Base-by-base conservation (phyloP, 2,113 vertebrate genomes). In the Brevimyrus niger region DNA sequence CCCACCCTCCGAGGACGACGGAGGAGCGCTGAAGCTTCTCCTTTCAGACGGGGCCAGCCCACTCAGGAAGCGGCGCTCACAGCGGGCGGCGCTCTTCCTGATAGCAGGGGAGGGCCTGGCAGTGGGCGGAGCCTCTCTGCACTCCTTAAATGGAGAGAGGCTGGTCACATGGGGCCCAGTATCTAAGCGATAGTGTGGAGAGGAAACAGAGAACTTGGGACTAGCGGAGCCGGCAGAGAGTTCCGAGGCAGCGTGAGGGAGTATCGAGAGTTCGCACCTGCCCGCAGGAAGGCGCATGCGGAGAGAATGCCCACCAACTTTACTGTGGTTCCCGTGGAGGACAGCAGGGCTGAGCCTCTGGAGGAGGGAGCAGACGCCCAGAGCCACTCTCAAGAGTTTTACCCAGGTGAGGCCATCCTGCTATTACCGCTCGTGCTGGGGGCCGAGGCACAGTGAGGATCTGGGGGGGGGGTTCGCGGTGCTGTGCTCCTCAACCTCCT, bases 281-380 rank as follows among this genome's bases (percentile, higher is more conserved):
- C 69, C 35, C n/a, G 42, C 3, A 17, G 46, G 73, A 61, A 86
- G 76, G 87, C 89, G 80, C 87, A 90, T 89, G 87, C 58, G 61
- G 38, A 87, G 86, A 94, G 90, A 91, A 94, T 94, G 93, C 93
- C 93, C 87, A 93, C 92, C 6, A 93, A 91, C 91, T 94, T 94
- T 69, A 94, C 92, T 38, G 92, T 94, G 86, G 91, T 94, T 55
- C 92, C 93, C 0, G 93, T 94, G 88, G 92, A 93, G 50, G 93
- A 94, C 51, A 88, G 83, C 50, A 73, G 88, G 21, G 85, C 4
- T 13, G 89, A 53, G 27, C 55, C 84, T 27, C 50, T 80, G 17
- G 89, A 92, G 21, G 90, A 65, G 38, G 38, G 23, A 2, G 84
- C 89, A 80, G 91, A 93, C 17, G 53, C 51, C 8, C 13, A 13